phyloP scores from a whole-genome alignment of 2,888 invertebrate species.

The Malthinus seriepunctatus region DNA sequence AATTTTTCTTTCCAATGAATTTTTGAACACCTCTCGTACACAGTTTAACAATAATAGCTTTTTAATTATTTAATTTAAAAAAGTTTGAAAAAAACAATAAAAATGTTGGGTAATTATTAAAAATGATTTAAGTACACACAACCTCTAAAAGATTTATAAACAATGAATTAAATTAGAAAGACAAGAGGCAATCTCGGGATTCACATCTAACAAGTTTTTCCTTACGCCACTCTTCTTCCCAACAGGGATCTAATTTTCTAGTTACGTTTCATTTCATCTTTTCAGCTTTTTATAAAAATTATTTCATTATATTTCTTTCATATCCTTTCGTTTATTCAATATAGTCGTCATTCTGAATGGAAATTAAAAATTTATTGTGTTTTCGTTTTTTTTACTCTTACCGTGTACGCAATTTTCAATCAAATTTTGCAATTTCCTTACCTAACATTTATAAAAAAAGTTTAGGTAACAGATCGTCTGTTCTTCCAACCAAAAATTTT shows the following conservation, averaged over 20 bases:
- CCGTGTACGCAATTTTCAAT: too few species aligned
- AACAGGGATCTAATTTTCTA: conserved; percentile 24
- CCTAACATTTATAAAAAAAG: too few species aligned
- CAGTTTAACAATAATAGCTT: conserved; percentile 10
- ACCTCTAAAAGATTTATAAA: conserved; percentile 13
- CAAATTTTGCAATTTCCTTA: too few species aligned
- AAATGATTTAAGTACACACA: conserved; percentile 13
- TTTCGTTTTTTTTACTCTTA: too few species aligned
- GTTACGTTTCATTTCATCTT: conserved; percentile 27
- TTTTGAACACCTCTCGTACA: too few species aligned
- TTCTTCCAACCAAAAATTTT: too few species aligned
- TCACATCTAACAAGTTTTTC: conserved; percentile 15
- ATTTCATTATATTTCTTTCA: conserved; percentile 11
- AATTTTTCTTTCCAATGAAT: too few species aligned
- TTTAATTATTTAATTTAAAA: conserved; percentile 14
- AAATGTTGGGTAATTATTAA: conserved; percentile 13
- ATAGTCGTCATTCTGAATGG: neutral
- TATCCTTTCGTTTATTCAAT: neutral
- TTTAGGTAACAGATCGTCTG: too few species aligned
- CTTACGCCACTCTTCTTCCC: conserved; percentile 21
- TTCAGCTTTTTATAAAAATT: conserved; percentile 16
- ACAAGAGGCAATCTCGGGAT: conserved; percentile 24
- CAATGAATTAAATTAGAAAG: conserved; percentile 26
- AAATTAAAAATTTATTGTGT: conserved; percentile 10
- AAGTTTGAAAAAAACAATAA: conserved; percentile 1